phyloP scores from a whole-genome alignment of 2,888 invertebrate genomes.

The Dolichomitus sp. region DNA sequence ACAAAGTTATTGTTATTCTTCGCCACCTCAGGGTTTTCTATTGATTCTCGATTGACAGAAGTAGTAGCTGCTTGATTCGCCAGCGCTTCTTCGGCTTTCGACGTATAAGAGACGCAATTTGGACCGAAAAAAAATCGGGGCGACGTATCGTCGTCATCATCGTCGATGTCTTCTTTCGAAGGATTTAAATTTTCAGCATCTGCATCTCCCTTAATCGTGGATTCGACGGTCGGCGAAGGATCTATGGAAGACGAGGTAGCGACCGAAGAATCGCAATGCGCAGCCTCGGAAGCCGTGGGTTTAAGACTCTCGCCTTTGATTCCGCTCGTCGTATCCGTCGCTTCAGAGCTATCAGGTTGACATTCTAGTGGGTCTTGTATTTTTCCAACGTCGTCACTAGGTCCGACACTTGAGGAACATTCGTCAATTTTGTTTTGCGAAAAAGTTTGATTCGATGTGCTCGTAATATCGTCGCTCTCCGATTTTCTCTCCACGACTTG shows the following conservation, averaged over 20 bases:
- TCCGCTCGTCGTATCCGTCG: slow-evolving; percentile 1
- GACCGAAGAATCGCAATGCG: slow-evolving; percentile 76
- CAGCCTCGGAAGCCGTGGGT: slow-evolving; percentile 48
- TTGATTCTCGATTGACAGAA: slow-evolving; percentile 37
- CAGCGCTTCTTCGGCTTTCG: slow-evolving; percentile 69
- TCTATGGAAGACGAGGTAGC: slow-evolving; percentile 62
- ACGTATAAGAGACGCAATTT: slow-evolving; percentile 82
- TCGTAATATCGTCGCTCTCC: slow-evolving; percentile 69
- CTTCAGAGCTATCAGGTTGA: slow-evolving; percentile 60
- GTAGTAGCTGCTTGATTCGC: slow-evolving; percentile 63
- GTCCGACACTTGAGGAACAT: slow-evolving; percentile 51
- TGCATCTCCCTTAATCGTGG: slow-evolving; percentile 38
- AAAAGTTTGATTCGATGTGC: slow-evolving; percentile 64
- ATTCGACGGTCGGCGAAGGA: slow-evolving; percentile 39
- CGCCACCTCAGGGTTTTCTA: slow-evolving; percentile 14
- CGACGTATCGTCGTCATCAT: slow-evolving; percentile 69
- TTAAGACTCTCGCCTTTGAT: slow-evolving; percentile 7
- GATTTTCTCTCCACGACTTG: slow-evolving; percentile 48
- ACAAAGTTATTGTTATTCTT: slow-evolving; percentile 74
- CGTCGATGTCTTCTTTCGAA: slow-evolving; percentile 29
- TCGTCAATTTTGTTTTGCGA: slow-evolving; percentile 42
- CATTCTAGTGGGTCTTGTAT: slow-evolving; percentile 23
- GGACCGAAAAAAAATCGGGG: slow-evolving; percentile 85
- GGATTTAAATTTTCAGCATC: not conserved
- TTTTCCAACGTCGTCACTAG: not conserved